Base-by-base conservation (phyloP, 2,888 invertebrate genomes). In the Drosophila borborema region DNA sequence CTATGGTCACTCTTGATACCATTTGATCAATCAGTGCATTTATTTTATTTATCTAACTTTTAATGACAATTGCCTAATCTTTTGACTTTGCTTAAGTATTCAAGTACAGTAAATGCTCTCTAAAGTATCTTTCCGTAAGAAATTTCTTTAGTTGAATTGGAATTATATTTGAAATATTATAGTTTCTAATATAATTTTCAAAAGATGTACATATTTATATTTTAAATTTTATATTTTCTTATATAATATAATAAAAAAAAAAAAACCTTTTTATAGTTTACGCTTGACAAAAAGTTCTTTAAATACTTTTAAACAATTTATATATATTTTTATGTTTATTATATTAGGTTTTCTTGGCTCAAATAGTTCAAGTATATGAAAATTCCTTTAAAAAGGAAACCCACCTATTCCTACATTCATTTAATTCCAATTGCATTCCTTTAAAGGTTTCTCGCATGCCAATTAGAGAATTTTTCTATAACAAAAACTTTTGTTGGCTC, bases 391-490 rank as follows among this genome's bases (percentile, higher is more conserved):
- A 2, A 53, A 8, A n/a, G 6, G 6, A n/a, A 18, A 20, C 6
- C 38, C 20, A 36, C 0, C 7, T 31, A 20, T 45, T 12, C 12
- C 20, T 23, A 7, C 14, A 23, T 23, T 23, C 45, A 46, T 46
- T 3, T 4, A 28, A 31, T 9, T 31, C 48, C 3, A 31, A 31
- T n/a, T 48, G 16, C 28, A 4, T 28, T 28, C 8, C 12, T 18
- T 34, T 51, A 18, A 51, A 34, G 51, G 14, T 14, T 34, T 34
- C 34, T 31, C 31, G 18, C 2, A 8, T 9, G 14, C 18, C 41
- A 55, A 55, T 55, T 55, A 23, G 28, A 41, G 28, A 10, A 28
- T 40, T 54, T 54, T 28, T 28, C 7, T 53, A 34, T 23, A 6
- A 10, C 3, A 38, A 20, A 23, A 38, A 14, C 40, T 54, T 20